Percentiles rank a stretch among this genome's conserved stretches.
Conservation (phyloP, 92 coral and sea anemone genomes). For the Umimayanthus kanabou region DNA sequence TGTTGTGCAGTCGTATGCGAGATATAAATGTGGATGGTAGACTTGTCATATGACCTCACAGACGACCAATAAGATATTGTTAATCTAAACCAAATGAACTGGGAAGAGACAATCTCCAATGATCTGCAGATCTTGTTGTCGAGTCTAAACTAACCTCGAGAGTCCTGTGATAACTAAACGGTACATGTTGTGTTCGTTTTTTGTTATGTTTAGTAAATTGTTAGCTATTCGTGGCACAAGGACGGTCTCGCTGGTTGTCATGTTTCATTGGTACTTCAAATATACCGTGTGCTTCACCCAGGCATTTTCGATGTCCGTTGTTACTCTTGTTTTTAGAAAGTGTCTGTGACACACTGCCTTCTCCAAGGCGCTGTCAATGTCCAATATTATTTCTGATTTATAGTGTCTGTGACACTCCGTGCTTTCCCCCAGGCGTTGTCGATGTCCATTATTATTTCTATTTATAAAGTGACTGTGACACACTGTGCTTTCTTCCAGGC, state of each 20-base stretch:
- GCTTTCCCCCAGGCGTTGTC: conserved; percentile 76
- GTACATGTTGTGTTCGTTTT: too few species aligned
- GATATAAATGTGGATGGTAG: not conserved
- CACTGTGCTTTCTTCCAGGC: conserved; percentile 57
- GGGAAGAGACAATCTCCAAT: too few species aligned
- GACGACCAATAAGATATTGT: too few species aligned
- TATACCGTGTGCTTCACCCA: not conserved
- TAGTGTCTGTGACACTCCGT: not conserved
- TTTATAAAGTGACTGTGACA: not conserved
- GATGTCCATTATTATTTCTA: conserved; percentile 60
- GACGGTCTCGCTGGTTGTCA: not conserved
- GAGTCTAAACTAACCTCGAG: too few species aligned
- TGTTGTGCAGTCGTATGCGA: not conserved
- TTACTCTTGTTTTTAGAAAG: not conserved
- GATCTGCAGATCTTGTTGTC: too few species aligned
- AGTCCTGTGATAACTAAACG: too few species aligned
- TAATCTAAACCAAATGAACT: too few species aligned
- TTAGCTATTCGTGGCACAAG: too few species aligned
- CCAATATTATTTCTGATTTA: conserved; percentile 31
- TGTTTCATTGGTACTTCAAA: not conserved
- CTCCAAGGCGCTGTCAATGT: conserved; percentile 89
- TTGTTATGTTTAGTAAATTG: too few species aligned
- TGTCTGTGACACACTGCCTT: not conserved
- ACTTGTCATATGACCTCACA: not conserved
- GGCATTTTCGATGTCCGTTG: conserved; percentile 92